Evolutionary conservation across 1,140 invertebrate species (phyloP), one percentile per base, ranked within the genome.

Genomic region (Drosophila sechellia): DNA sequence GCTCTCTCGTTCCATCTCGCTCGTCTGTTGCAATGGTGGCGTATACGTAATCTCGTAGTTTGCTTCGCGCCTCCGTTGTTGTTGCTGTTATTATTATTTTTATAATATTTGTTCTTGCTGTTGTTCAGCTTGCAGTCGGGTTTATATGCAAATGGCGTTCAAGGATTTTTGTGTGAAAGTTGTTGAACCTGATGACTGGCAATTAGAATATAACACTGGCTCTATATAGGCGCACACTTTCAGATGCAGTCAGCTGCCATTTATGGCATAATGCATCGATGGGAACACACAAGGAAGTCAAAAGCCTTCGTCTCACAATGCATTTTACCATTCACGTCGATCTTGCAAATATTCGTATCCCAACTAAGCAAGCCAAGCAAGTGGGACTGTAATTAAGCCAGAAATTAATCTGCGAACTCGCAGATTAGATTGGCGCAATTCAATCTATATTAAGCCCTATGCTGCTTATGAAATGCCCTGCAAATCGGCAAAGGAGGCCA

Each of bases 81-180:
- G 22, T 46, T 66, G 48, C 27, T 79, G n/a, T 52, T 65, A 13
- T 50, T 59, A 5, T 37, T 59, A 11, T 58, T 58, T 5, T 25
- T 50, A 10, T 25, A 35, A 4, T 31, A 34, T 5, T 37, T 59
- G 17, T 54, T 53, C 3, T 27, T 48, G 13, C 13, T 27, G 13
- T 27, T 27, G 65, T 46, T 60, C 61, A 64, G 77, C 61, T 66
- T 61, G 64, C 66, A 68, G 72, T 73, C 64, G 63, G 64, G 50
- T 57, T 81, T 87, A 74, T 78, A 81, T 90, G 81, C 84, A 89
- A 91, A 90, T 87, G 90, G 77, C 85, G 86, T 90, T 91, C 90
- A 91, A 91, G 90, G 90, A 91, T 91, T 90, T 91, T 74, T 79
- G 79, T 80, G 84, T 83, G 86, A 91, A 90, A 90, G 90, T 91